Conservation (phyloP, 2,888 invertebrate species). For the Cosmia trapezina region DNA sequence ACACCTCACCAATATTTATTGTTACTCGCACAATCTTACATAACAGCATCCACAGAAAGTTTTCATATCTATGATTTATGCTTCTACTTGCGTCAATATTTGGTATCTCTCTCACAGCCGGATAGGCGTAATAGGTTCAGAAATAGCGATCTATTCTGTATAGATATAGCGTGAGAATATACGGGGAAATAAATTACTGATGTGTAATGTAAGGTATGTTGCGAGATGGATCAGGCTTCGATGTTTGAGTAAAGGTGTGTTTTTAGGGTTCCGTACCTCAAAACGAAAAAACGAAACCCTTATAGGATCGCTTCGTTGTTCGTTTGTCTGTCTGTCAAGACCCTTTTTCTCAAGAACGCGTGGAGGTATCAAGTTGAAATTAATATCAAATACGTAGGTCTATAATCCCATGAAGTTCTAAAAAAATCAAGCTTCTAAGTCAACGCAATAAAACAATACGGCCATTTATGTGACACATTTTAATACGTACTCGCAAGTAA, state of each 20-base stretch:
- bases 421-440: too few relatives aligned
- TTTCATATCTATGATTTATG: conserved; percentile 72
- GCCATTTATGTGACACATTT: too few relatives aligned
- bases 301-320: too few relatives aligned
- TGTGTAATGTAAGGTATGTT: conserved; percentile 12
- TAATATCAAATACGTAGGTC: too few relatives aligned
- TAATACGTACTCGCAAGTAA: too few relatives aligned
- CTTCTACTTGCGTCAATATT: conserved; percentile 70
- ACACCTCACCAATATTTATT: conserved; percentile 47
- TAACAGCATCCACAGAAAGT: conserved; percentile 61
- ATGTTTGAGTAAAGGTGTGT: neutral
- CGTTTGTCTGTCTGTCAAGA: too few relatives aligned
- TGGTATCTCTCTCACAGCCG: conserved; percentile 68
- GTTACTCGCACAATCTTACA: conserved; percentile 53
- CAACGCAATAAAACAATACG: too few relatives aligned
- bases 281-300: too few relatives aligned
- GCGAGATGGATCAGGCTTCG: neutral
- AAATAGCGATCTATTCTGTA: conserved; percentile 59
- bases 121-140: conserved; percentile 63
- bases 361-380: too few relatives aligned
- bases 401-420: too few relatives aligned
- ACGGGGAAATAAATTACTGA: conserved; percentile 50
- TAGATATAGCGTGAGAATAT: conserved; percentile 37
- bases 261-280: too few relatives aligned
- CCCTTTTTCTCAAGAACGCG: too few relatives aligned